Conservation (phyloP, 2,888 invertebrate genomes). For the Geotrupes spiniger region DNA sequence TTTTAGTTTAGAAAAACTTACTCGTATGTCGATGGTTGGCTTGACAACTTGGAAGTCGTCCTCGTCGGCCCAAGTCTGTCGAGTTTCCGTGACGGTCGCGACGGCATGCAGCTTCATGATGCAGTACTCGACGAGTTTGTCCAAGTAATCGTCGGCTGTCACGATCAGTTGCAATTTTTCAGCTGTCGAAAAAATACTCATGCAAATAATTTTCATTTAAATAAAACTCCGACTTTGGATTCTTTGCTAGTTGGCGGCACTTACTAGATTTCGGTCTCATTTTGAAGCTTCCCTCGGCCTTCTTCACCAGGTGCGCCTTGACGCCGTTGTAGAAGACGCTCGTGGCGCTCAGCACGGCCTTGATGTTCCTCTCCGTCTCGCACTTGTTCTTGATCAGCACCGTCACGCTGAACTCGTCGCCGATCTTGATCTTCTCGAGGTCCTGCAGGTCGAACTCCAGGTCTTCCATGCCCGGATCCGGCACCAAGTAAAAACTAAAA, state of each 20-base stretch:
- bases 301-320: conserved; percentile 66
- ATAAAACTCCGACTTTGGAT: too few species aligned
- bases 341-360: conserved; percentile 63
- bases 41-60: conserved; percentile 78
- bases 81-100: conserved; percentile 76
- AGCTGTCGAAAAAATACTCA: conserved; percentile 52
- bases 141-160: conserved; percentile 67
- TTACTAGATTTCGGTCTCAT: conserved; percentile 64
- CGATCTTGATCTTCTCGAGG: conserved; percentile 67
- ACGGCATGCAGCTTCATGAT: conserved; percentile 77
- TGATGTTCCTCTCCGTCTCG: conserved; percentile 60
- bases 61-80: conserved; percentile 78
- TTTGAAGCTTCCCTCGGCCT: conserved; percentile 62
- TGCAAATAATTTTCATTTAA: too few species aligned
- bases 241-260: too few species aligned
- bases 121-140: conserved; percentile 77
- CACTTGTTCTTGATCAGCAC: conserved; percentile 66
- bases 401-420: conserved; percentile 64
- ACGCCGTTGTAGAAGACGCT: conserved; percentile 79
- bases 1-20: conserved; percentile 42
- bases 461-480: conserved; percentile 58
- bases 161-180: conserved; percentile 59
- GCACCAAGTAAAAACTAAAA: conserved; percentile 61
- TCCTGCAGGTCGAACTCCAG: conserved; percentile 66
- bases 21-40: conserved; percentile 68